These are phyloP conservation scores for Clarias fuscus DNA, from an alignment of 2,797 vertebrate genomes.

Conservation along the genomic window DNA sequence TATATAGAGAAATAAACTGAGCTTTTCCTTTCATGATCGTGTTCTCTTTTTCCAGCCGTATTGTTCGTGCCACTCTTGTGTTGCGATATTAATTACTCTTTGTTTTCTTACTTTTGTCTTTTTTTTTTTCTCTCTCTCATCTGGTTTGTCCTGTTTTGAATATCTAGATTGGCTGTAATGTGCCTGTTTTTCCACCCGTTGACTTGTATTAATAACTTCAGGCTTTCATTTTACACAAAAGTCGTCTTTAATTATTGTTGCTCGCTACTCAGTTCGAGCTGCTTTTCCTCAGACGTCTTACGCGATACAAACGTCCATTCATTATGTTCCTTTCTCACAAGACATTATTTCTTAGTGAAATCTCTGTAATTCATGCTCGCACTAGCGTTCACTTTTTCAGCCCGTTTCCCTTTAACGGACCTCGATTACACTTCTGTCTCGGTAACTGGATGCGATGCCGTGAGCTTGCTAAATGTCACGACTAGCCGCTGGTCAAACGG, in stretches of 20 bases:
- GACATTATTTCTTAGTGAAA: background rate
- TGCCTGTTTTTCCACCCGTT: background rate
- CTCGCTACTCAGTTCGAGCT: background rate
- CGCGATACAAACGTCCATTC: too few relatives aligned
- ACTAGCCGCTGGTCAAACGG: slow-evolving; percentile 2
- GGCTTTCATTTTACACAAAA: background rate
- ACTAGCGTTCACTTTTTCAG: background rate
- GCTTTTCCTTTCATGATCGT: too few relatives aligned
- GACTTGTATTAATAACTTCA: background rate
- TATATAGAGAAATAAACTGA: too few relatives aligned
- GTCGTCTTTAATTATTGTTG: background rate
- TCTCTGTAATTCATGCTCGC: background rate
- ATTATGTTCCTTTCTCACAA: background rate
- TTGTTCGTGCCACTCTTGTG: background rate
- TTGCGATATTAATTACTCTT: background rate
- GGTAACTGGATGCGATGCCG: slow-evolving; percentile 8
- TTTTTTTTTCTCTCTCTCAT: background rate
- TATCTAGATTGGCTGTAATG: too few relatives aligned
- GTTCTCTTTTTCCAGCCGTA: background rate
- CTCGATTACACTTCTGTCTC: background rate
- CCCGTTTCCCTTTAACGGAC: slow-evolving; percentile 6
- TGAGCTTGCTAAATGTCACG: background rate
- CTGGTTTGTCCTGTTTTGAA: too few relatives aligned
- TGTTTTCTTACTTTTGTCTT: background rate
- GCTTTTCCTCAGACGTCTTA: background rate